Evolutionary conservation across 2,797 vertebrate species (phyloP), one percentile per base, ranked within the genome.

Genomic region (Gymnoscopelus microlampas): DNA sequence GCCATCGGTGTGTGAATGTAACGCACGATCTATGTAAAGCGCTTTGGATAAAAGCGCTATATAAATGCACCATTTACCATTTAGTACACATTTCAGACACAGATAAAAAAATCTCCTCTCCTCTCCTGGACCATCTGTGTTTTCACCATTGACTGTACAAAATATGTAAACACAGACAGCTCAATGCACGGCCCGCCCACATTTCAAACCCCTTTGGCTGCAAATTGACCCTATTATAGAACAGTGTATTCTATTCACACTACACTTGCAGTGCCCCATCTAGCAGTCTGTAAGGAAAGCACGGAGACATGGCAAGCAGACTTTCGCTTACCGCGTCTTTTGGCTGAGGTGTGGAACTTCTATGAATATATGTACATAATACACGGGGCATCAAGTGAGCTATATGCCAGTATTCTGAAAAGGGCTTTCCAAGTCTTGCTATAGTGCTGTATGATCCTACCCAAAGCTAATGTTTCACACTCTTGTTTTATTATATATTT

Each of bases 171-270:
- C 39, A 10, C 39, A 44, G 7, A 44, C 39, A 55, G 15, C 53
- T 65, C 75, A 69, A 61, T 68, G 67, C 65, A 74, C 57, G 76
- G 63, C 54, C 74, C 72, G 72, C 76, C 66, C 78, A 80, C 63
- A 82, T 83, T 78, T 87, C 88, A 82, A 77, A 82, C 63, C 3
- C 64, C 57, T 65, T 67, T 85, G 76, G 83, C 88, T 87, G 78
- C 80, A 83, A 82, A 89, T 77, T 47, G 60, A 54, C 64, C 65
- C 59, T 51, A 49, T 85, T 86, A 84, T 10, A 10, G 39, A 9
- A 44, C 8, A 44, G 39, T 4, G 3, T 56, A 79, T 88, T 91
- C 80, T 49, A 82, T 84, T 78, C 71, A 74, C 57, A 59, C 57
- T 19, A 55, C 64, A 60, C 76, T 81, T 69, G 8, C 61, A 55